A percentile compares a stretch with the other conserved stretches of the same genome.
phyloP scores from a whole-genome alignment of 2,888 invertebrate species.

The Eupithecia dodoneata region DNA sequence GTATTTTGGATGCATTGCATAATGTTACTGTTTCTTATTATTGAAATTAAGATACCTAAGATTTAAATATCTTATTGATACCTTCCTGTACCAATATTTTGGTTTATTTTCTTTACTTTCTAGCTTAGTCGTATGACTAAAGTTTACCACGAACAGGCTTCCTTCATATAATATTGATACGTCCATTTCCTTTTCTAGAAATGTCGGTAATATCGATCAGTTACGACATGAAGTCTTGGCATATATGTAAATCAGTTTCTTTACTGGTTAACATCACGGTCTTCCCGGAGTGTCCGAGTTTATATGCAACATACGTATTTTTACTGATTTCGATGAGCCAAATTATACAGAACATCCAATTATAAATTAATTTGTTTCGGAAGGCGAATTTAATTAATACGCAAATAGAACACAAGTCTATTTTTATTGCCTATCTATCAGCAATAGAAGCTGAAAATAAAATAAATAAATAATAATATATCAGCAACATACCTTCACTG shows the following conservation, averaged over 20 bases:
- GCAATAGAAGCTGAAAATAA: no score
- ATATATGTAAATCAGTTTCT: background rate
- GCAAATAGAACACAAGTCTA: background rate
- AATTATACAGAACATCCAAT: slow-evolving; percentile 3
- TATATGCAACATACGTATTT: background rate
- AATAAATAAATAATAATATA: no score
- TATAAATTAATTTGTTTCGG: slow-evolving; percentile 7
- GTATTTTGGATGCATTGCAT: slow-evolving; percentile 20
- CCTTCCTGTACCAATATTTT: background rate
- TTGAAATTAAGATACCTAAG: background rate
- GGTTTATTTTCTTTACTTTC: background rate
- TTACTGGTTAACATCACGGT: background rate
- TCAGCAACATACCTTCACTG: no score
- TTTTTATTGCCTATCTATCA: background rate
- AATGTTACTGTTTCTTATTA: background rate
- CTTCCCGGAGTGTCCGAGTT: background rate
- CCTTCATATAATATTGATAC: background rate
- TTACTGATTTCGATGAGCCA: background rate
- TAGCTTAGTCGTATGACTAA: background rate
- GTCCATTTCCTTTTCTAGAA: background rate
- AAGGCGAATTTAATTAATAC: slow-evolving; percentile 2
- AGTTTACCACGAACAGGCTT: background rate
- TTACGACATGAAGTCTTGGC: background rate
- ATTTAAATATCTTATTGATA: background rate
- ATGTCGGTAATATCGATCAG: background rate